Conservation (phyloP, 2,797 vertebrate genomes). For the Diglossa cyanea region DNA sequence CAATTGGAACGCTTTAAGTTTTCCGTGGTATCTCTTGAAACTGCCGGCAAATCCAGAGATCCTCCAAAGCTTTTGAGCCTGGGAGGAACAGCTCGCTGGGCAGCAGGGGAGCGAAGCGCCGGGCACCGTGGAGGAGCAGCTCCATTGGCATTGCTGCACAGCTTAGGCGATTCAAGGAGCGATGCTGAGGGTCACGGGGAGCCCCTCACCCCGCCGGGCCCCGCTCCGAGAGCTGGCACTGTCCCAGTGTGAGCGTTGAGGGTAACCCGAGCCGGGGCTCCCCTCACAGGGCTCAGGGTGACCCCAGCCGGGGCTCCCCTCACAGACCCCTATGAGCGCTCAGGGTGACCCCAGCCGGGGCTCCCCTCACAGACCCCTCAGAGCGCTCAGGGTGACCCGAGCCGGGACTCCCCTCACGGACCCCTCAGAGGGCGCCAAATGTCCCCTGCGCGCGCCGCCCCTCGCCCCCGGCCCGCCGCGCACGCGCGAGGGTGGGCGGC, state of each 20-base stretch:
- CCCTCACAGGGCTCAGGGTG: background rate
- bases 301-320: too few relatives aligned
- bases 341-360: background rate
- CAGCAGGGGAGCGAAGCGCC: accelerated
- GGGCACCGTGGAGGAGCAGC: background rate
- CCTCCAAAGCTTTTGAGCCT: accelerated
- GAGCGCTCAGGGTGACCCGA: too few relatives aligned
- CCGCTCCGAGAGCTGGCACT: background rate
- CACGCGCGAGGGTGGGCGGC: background rate
- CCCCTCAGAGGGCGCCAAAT: background rate
- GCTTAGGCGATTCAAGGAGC: accelerated
- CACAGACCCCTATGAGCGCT: background rate
- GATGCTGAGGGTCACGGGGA: accelerated
- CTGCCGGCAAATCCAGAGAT: background rate
- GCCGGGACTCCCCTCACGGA: background rate
- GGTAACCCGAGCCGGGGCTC: background rate
- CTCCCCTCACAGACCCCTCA: accelerated
- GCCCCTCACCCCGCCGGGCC: background rate
- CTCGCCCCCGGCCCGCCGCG: background rate
- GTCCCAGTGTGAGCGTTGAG: background rate
- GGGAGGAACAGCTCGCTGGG: accelerated
- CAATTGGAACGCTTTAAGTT: accelerated
- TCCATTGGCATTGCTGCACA: accelerated
- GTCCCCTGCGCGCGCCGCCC: accelerated
- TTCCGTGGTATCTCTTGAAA: background rate